A percentile compares a stretch with the other conserved stretches of the same genome.
phyloP scores from a whole-genome alignment of 2,797 vertebrate species.

The Trachurus trachurus region DNA sequence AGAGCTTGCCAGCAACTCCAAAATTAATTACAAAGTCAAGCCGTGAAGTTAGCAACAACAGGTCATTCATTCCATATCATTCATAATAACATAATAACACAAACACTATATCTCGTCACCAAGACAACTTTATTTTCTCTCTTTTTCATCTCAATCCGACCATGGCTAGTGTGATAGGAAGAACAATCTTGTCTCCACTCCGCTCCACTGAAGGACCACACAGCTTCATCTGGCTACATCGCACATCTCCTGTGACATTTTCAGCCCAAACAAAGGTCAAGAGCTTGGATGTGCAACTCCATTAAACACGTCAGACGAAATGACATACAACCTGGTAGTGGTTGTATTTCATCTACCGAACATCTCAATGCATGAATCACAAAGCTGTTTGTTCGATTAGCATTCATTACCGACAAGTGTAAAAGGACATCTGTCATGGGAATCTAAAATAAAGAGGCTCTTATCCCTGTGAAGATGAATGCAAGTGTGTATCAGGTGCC shows the following conservation, averaged over 20 bases:
- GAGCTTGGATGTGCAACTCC: slow-evolving; percentile 20
- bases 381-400: slow-evolving; percentile 16
- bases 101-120: not conserved
- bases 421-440: slow-evolving; percentile 17
- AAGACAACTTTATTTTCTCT: not conserved
- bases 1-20: not conserved
- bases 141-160: slow-evolving; percentile 9
- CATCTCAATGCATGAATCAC: slow-evolving; percentile 10
- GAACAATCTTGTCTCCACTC: not conserved
- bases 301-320: slow-evolving; percentile 13
- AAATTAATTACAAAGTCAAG: not conserved
- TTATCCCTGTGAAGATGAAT: slow-evolving; percentile 59
- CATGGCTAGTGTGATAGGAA: slow-evolving; percentile 1
- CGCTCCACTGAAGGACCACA: not conserved
- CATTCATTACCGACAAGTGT: slow-evolving; percentile 12
- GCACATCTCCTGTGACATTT: slow-evolving; percentile 20
- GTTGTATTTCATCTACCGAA: slow-evolving; percentile 7
- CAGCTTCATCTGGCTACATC: not conserved
- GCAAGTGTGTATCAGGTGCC: slow-evolving; percentile 67
- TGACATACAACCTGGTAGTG: not conserved
- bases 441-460: slow-evolving; percentile 34
- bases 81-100: too few relatives aligned
- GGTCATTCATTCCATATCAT: not conserved
- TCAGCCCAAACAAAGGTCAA: slow-evolving; percentile 28
- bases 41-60: not conserved